Conservation (phyloP, 2,888 invertebrate genomes). For the Callyntrura guangdongensis region DNA sequence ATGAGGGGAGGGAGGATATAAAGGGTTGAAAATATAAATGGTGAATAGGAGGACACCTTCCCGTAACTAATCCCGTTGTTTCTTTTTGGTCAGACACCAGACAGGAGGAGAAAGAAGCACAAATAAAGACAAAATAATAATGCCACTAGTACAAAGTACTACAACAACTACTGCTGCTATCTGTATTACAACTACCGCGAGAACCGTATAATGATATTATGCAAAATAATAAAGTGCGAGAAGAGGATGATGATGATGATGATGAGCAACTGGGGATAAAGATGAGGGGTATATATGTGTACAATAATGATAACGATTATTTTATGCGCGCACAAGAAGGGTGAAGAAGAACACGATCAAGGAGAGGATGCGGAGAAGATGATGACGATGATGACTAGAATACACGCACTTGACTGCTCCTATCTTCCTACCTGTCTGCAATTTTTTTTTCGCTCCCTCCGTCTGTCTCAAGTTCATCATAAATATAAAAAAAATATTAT, state of each 20-base stretch:
- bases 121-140: constrained; percentile 34
- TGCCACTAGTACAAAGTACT: too few relatives aligned
- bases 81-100: constrained; percentile 43
- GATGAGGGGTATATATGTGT: too few relatives aligned
- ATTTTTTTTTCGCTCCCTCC: too few relatives aligned
- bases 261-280: too few relatives aligned
- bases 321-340: constrained; percentile 65
- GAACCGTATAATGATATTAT: constrained; percentile 43
- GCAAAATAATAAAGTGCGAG: constrained; percentile 56
- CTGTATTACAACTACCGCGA: too few relatives aligned
- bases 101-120: constrained; percentile 47
- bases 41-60: constrained; percentile 61
- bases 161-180: constrained; percentile 13
- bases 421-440: constrained; percentile 30
- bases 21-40: constrained; percentile 33
- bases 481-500: constrained; percentile 53
- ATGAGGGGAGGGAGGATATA: too few relatives aligned
- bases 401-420: constrained; percentile 62
- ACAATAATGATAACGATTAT: constrained; percentile 24
- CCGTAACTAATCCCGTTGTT: constrained; percentile 77
- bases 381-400: constrained; percentile 64
- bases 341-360: constrained; percentile 28
- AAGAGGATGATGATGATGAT: neutral
- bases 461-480: constrained; percentile 58
- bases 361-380: too few relatives aligned